Percentiles rank a stretch among this genome's conserved stretches.
phyloP scores from a whole-genome alignment of 2,113 vertebrate species.

The Dunckerocampus dactyliophorus region DNA sequence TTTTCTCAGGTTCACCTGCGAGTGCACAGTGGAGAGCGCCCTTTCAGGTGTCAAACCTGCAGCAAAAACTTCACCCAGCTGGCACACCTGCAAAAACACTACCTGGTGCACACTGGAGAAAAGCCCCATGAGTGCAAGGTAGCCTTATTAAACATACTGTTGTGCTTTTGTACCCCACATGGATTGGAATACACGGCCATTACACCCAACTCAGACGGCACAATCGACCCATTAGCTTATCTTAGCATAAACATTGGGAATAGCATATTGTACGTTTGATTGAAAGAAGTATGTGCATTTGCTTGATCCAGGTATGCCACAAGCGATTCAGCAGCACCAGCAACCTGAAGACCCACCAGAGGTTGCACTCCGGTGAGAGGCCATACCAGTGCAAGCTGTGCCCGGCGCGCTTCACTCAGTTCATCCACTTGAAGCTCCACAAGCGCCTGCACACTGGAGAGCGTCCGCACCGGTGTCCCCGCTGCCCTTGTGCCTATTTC shows the following conservation, averaged over 20 bases:
- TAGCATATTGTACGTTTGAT: neutral
- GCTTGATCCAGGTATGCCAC: conserved; percentile 81
- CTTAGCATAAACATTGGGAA: neutral
- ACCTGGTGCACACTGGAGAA: conserved; percentile 93
- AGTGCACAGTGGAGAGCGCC: conserved; percentile 94
- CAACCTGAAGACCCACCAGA: conserved; percentile 92
- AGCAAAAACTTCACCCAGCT: conserved; percentile 92
- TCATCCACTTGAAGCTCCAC: conserved; percentile 91
- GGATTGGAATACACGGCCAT: no score
- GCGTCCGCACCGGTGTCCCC: conserved; percentile 82
- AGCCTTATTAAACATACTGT: neutral
- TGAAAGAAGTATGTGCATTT: conserved; percentile 9
- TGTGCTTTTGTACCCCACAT: no score
- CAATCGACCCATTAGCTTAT: neutral
- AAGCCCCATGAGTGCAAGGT: conserved; percentile 93
- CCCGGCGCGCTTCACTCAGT: conserved; percentile 89
- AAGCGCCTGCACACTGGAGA: conserved; percentile 86
- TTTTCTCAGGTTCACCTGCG: conserved; percentile 86
- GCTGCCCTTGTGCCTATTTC: conserved; percentile 87
- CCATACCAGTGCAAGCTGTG: conserved; percentile 90
- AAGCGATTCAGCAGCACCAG: conserved; percentile 95
- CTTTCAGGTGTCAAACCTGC: conserved; percentile 91
- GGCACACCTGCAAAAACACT: conserved; percentile 97
- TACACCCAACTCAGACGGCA: neutral
- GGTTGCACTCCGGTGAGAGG: conserved; percentile 77